Evolutionary conservation across 37 sponge, comb jelly and placozoan genomes (phyloP).

Genomic region (Theonella swinhoei): DNA sequence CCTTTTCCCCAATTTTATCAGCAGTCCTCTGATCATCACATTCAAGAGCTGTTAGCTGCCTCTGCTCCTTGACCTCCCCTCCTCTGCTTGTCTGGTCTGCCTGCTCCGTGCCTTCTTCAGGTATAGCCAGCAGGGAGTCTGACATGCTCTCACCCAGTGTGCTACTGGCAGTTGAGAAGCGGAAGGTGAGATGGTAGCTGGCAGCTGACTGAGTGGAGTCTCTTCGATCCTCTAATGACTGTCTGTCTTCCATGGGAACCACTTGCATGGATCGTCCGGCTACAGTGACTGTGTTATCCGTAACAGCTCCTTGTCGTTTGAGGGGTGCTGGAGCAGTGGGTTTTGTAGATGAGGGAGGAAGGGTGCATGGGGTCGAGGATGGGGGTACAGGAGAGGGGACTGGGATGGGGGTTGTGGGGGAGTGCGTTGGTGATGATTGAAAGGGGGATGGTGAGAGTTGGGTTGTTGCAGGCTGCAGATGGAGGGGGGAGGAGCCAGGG

Average conservation of each 20-base stretch:
- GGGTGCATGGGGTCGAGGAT: not conserved
- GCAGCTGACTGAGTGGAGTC: not conserved
- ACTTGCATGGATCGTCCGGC: not conserved
- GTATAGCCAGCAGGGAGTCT: not conserved
- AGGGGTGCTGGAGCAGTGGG: not conserved
- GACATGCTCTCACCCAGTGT: not conserved
- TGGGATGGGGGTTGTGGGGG: not conserved
- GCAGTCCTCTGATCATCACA: no score
- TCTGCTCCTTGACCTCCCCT: not conserved
- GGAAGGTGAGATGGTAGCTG: not conserved
- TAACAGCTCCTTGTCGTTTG: not conserved
- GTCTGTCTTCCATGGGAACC: not conserved
- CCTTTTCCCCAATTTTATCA: not conserved
- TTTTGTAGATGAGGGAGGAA: not conserved
- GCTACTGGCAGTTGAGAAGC: not conserved
- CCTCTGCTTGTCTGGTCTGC: not conserved
- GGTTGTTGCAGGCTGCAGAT: not conserved
- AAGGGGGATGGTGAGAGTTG: not conserved
- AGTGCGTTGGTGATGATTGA: not conserved
- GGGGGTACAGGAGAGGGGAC: not conserved
- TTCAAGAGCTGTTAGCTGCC: no score
- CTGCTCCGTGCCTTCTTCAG: not conserved
- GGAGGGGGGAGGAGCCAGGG: not conserved
- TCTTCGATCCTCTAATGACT: not conserved
- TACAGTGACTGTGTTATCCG: not conserved